Evolutionary conservation across 1,140 invertebrate genomes (phyloP).

Genomic region (Popillia japonica): DNA sequence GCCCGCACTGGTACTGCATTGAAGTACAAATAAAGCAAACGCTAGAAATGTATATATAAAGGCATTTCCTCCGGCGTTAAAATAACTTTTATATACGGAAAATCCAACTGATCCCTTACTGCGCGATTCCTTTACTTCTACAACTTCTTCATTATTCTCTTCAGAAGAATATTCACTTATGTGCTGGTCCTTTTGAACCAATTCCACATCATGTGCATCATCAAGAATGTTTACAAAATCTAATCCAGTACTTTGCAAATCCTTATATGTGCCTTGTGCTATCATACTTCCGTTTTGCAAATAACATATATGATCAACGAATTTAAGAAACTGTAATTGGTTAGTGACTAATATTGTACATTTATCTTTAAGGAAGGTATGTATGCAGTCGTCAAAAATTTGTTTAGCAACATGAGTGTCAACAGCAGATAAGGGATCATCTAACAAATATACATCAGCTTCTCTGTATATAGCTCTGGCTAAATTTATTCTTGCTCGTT

Average conservation of each 20-base stretch:
- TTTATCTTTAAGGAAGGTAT: constrained; percentile 73
- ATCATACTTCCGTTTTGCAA: constrained; percentile 69
- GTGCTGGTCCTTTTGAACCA: constrained; percentile 38
- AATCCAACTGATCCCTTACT: constrained; percentile 67
- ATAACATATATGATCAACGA: constrained; percentile 74
- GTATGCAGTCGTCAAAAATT: constrained; percentile 76
- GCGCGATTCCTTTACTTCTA: constrained; percentile 46
- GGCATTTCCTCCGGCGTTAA: constrained; percentile 66
- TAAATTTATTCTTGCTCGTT: constrained; percentile 88
- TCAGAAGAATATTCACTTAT: constrained; percentile 27
- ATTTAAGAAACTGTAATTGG: constrained; percentile 85
- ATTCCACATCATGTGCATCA: constrained; percentile 59
- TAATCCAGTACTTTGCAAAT: constrained; percentile 67
- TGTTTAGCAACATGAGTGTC: constrained; percentile 75
- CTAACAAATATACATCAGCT: constrained; percentile 83
- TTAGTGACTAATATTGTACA: constrained; percentile 86
- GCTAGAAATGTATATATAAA: constrained; percentile 49
- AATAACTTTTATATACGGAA: constrained; percentile 69
- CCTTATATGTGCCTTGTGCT: constrained; percentile 69
- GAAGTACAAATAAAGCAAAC: constrained; percentile 60
- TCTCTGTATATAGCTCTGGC: constrained; percentile 84
- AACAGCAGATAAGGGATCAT: constrained; percentile 84
- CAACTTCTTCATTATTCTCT: constrained; percentile 36
- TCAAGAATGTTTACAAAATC: constrained; percentile 71
- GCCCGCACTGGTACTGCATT: constrained; percentile 65